A percentile compares a stretch with the other conserved stretches of the same genome.
These are phyloP conservation scores for Alosa alosa DNA, from an alignment of 2,113 vertebrate genomes.

Conservation along the genomic window DNA sequence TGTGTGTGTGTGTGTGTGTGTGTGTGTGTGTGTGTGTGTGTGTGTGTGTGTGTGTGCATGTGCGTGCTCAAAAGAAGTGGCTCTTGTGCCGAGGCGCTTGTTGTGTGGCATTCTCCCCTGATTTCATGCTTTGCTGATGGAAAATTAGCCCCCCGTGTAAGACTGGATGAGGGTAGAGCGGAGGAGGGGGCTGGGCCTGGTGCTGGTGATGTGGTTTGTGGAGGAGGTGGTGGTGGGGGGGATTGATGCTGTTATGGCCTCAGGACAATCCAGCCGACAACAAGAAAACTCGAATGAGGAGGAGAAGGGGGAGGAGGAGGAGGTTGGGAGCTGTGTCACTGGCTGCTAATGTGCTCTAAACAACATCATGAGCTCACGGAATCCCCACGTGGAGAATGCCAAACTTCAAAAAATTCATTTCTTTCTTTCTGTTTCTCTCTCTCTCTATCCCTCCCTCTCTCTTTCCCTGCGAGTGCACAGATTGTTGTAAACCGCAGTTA, in stretches of 20 bases:
- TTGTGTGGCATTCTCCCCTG: conserved; percentile 88
- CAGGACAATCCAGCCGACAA: conserved; percentile 93
- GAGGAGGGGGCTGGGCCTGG: conserved; percentile 73
- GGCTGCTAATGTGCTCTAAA: conserved; percentile 93
- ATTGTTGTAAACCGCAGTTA: conserved; percentile 62
- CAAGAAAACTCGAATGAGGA: conserved; percentile 81
- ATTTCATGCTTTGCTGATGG: conserved; percentile 98
- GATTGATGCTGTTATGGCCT: conserved; percentile 86
- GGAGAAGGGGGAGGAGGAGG: conserved; percentile 49
- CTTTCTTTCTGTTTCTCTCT: conserved; percentile 38
- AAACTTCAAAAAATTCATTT: conserved; percentile 52
- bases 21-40: not conserved
- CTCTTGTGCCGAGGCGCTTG: conserved; percentile 82
- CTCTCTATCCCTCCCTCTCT: conserved; percentile 21
- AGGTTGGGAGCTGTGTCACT: conserved; percentile 76
- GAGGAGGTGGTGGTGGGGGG: conserved; percentile 76
- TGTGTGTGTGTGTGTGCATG: not conserved
- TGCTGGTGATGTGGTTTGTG: conserved; percentile 60
- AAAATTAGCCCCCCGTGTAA: conserved; percentile 93
- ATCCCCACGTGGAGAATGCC: conserved; percentile 75
- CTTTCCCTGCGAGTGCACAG: not conserved
- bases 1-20: not conserved
- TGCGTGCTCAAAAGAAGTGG: conserved; percentile 71
- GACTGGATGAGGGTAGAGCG: conserved; percentile 74
- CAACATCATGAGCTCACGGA: conserved; percentile 81